Evolutionary conservation across 92 coral and sea anemone species (phyloP), one percentile per base, ranked within the genome.

Genomic region (Metridium senile): DNA sequence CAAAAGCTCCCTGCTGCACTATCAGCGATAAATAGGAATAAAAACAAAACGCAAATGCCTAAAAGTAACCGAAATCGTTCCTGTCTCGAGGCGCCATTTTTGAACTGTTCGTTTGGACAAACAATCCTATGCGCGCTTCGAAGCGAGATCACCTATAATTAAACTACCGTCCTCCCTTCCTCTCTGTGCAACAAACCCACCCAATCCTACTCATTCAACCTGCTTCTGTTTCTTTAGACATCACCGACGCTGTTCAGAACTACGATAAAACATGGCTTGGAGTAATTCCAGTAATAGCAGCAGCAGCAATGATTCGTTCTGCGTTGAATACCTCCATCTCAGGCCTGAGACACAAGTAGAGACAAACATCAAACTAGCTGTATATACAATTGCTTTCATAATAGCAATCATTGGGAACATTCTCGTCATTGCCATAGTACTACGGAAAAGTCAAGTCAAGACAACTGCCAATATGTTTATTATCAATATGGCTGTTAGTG

Each of bases 381-480:
- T 69, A 0, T 79, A 79, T 30, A 33, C 61, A 1, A 13, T 79
- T 1, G 76, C 76, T 7, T 70, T 79, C 9, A 46, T 61, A 26
- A 13, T 79, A 18, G 84, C 84, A 11, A 21, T 79, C 39, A 49
- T 79, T 27, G 84, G 84, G 0, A 79, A 79, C 33, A 79, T 33
- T 26, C 64, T 79, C 9, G 70, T 71, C 23, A 70, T 79, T 16
- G 74, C 56, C 8, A 67, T 79, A 27, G 76, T 79, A 7, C 70
- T 79, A 56, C 72, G 84, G 26, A 79, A 70, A 43, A 26, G 21
- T 1, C 84, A 70, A 21, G 35, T 79, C 43, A 79, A 79, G 49
- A 79, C 84, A 0, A 68, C 84, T 0, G 68, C 84, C 17, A 79
- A 79, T 32, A 26, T 68, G 34, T 79, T 79, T 74, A 79, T 79